Conservation (phyloP, 2,888 invertebrate genomes). For the Cacoxenus indagator region DNA sequence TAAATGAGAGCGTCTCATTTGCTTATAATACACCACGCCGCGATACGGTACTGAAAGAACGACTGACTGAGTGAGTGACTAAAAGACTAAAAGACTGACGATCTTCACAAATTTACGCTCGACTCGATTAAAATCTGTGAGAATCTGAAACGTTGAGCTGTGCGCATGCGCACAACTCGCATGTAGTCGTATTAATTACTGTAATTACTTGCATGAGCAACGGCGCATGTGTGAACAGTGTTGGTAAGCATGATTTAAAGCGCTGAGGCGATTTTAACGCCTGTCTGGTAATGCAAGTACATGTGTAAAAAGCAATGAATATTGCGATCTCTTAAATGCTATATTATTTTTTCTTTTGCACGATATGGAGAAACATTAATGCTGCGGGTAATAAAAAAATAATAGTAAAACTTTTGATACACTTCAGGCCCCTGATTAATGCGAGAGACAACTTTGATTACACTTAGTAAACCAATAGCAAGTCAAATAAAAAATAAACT, state of each 20-base stretch:
- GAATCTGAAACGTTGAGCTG: neutral
- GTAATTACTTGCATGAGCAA: neutral
- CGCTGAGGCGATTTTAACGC: neutral
- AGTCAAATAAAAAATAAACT: constrained; percentile 32
- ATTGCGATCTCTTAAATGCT: constrained; percentile 12
- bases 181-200: constrained; percentile 12
- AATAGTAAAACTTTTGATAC: neutral
- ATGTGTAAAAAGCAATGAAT: neutral
- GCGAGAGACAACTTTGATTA: neutral
- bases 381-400: neutral
- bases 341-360: too few species aligned
- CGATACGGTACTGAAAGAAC: neutral
- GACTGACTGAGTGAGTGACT: neutral
- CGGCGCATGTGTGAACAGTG: neutral
- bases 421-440: neutral
- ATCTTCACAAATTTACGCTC: constrained; percentile 4
- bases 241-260: neutral
- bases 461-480: constrained; percentile 19
- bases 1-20: neutral
- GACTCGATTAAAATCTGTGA: neutral
- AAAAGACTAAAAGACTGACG: neutral
- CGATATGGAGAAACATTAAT: neutral
- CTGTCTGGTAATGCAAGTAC: neutral
- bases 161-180: constrained; percentile 8
- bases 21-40: neutral